Evolutionary conservation across 2,888 invertebrate species (phyloP), one percentile per base, ranked within the genome.

Genomic region (Napeogenes inachia): DNA sequence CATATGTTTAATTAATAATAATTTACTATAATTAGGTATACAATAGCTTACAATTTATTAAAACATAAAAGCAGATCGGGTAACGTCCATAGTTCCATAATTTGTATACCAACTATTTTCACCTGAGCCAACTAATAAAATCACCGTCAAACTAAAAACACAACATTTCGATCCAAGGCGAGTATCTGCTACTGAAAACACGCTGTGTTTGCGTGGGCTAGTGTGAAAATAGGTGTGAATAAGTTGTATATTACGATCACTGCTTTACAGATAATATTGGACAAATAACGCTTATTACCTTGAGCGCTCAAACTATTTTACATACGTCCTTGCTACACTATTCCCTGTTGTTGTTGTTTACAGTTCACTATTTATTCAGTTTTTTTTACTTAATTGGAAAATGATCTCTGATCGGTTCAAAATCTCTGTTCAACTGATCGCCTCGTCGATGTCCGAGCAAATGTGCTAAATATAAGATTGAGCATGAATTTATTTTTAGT

Each of bases 171-270:
- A 82, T 84, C 81, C 87, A 86, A 83, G 83, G 83, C 79, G 78
- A 85, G 78, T 81, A 79, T 87, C 81, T 76, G 78, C 79, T 77
- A 89, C 90, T 90, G 85, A 87, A 88, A 89, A 87, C 85, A 85
- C 83, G 77, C 73, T 78, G 80, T 80, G 77, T 86, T 86, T 88
- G 89, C 90, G 90, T 90, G 89, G 89, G 90, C 76, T 82, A 80
- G 86, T 84, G 85, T 89, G 78, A 85, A 89, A 89, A 89, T 89
- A 89, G 89, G 87, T 85, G 87, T 89, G 90, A 89, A 88, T 84
- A 86, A 83, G 77, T 84, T 85, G 82, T 86, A 84, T 87, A 84
- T 81, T 82, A 82, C 84, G 83, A 81, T 81, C 85, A 80, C 82
- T 78, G 81, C 74, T 76, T 76, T 77, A 79, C 74, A 70, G 77